Conservation (phyloP, 1,140 invertebrate genomes). For the Ganaspis sp. region DNA sequence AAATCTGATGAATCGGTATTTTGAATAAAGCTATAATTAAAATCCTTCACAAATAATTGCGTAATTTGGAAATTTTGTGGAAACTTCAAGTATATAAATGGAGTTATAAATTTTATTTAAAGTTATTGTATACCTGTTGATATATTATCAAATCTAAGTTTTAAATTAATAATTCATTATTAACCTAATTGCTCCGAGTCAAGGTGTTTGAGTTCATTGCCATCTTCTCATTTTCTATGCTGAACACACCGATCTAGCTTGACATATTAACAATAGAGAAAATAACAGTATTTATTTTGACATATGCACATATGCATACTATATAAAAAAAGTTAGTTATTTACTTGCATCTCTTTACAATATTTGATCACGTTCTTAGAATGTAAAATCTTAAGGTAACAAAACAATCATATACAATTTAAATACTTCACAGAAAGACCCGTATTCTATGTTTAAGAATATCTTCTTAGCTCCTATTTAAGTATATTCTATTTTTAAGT, state of each 20-base stretch:
- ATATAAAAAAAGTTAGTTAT: neutral
- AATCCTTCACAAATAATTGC: neutral
- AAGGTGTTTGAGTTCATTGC: neutral
- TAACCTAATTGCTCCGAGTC: neutral
- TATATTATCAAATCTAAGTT: neutral
- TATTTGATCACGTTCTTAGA: no score
- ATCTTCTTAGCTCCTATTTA: no score
- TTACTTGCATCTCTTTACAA: no score
- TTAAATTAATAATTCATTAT: neutral
- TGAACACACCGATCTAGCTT: neutral
- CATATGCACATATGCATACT: neutral
- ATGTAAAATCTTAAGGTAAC: no score
- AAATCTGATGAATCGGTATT: neutral
- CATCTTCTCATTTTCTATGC: conserved; percentile 27
- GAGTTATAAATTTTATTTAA: no score
- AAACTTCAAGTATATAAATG: no score
- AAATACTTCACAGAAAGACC: no score
- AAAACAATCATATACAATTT: no score
- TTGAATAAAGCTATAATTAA: neutral
- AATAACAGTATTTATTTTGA: conserved; percentile 41
- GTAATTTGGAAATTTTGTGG: no score
- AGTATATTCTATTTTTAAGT: no score
- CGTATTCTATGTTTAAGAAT: no score
- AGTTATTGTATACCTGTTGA: no score
- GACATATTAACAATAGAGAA: conserved; percentile 33